These are phyloP conservation scores for Sialia sialis DNA, from an alignment of 2,113 vertebrate genomes.

Conservation along the genomic window DNA sequence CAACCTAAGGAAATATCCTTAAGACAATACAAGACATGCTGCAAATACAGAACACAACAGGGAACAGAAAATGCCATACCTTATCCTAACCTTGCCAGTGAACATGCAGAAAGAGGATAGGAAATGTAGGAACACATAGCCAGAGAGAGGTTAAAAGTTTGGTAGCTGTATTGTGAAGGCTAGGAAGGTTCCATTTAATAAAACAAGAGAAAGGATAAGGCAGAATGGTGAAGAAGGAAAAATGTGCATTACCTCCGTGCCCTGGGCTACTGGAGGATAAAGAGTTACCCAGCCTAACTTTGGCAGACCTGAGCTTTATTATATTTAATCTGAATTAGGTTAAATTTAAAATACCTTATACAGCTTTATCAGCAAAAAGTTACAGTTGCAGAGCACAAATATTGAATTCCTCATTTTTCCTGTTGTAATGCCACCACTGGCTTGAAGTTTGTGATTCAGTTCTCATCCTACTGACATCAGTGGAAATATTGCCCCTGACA, in stretches of 20 bases:
- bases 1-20: neutral
- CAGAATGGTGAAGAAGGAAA: neutral
- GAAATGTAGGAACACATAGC: neutral
- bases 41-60: neutral
- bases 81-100: neutral
- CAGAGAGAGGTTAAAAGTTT: neutral
- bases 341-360: neutral
- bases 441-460: neutral
- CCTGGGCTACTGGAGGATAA: neutral
- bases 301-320: neutral
- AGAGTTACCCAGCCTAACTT: neutral
- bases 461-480: neutral
- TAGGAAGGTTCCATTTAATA: neutral
- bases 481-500: neutral
- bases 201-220: neutral
- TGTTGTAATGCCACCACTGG: neutral
- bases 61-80: neutral
- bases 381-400: neutral
- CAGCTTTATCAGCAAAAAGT: neutral
- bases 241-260: neutral
- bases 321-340: neutral
- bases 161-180: neutral
- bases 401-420: neutral
- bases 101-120: neutral
- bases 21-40: neutral